Evolutionary conservation across 2,113 vertebrate species (phyloP).

Genomic region (Antigone vipio): DNA sequence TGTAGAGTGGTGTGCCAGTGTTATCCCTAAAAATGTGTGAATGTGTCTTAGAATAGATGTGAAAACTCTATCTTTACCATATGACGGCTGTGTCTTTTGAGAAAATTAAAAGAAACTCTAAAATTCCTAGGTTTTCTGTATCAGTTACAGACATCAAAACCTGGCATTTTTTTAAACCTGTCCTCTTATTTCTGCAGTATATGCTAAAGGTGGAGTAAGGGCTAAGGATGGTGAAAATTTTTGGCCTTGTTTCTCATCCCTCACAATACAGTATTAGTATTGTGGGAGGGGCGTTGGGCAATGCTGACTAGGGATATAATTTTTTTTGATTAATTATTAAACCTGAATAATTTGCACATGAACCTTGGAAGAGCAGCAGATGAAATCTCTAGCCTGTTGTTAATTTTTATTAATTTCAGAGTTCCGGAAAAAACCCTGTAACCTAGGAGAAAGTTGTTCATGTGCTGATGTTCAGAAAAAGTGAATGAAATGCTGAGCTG

Average conservation of each 20-base stretch:
- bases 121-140: not conserved
- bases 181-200: not conserved
- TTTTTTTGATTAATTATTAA: not conserved
- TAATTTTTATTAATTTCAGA: not conserved
- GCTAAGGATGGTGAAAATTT: not conserved
- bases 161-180: not conserved
- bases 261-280: not conserved
- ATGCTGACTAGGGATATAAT: not conserved
- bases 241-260: not conserved
- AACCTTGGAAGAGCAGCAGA: not conserved
- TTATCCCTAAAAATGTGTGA: not conserved
- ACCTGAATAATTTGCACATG: not conserved
- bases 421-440: not conserved
- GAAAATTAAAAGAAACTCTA: not conserved
- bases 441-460: not conserved
- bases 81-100: not conserved
- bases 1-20: not conserved
- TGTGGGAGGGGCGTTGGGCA: not conserved
- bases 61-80: not conserved
- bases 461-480: not conserved
- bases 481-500: not conserved
- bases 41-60: fast-evolving
- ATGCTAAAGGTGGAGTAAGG: not conserved
- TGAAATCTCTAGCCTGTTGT: not conserved
- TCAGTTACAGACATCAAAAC: not conserved